These are phyloP conservation scores for Acanthis flammea DNA, from an alignment of 2,797 vertebrate genomes.

Conservation along the genomic window DNA sequence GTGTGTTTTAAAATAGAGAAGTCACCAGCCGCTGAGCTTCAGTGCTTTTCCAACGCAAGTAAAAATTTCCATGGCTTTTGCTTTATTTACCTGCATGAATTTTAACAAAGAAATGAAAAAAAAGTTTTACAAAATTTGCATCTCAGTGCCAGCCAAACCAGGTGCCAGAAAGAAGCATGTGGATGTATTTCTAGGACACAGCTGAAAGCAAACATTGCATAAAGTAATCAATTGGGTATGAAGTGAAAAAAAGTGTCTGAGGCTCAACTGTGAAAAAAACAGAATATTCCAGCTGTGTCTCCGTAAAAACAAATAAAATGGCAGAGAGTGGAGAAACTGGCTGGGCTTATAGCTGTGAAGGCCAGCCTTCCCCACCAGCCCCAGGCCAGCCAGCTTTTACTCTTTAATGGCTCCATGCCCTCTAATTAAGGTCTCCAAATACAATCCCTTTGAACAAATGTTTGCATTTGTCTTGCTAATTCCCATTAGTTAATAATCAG, in stretches of 20 bases:
- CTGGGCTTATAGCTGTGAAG: background rate
- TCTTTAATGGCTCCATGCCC: slow-evolving; percentile 49
- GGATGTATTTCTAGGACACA: background rate
- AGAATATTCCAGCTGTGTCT: background rate
- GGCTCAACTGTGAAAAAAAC: background rate
- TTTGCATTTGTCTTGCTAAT: slow-evolving; percentile 64
- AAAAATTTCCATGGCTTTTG: background rate
- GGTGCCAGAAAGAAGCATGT: background rate
- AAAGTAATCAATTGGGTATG: background rate
- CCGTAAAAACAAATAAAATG: background rate
- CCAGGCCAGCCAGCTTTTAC: slow-evolving; percentile 1
- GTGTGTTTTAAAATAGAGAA: background rate
- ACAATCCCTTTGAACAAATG: slow-evolving; percentile 61
- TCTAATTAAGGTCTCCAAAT: slow-evolving; percentile 57
- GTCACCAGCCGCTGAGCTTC: background rate
- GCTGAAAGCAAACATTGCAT: background rate
- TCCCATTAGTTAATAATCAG: slow-evolving; percentile 29
- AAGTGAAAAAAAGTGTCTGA: fast-evolving
- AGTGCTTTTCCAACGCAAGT: background rate
- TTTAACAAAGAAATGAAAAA: background rate
- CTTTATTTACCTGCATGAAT: background rate
- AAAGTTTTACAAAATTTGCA: background rate
- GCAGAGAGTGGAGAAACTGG: background rate
- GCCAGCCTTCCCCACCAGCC: background rate
- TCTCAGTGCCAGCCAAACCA: background rate